Percentiles rank a stretch among this genome's conserved stretches.
Conservation (phyloP, 2,888 invertebrate genomes). For the Acanthosepion esculentum region DNA sequence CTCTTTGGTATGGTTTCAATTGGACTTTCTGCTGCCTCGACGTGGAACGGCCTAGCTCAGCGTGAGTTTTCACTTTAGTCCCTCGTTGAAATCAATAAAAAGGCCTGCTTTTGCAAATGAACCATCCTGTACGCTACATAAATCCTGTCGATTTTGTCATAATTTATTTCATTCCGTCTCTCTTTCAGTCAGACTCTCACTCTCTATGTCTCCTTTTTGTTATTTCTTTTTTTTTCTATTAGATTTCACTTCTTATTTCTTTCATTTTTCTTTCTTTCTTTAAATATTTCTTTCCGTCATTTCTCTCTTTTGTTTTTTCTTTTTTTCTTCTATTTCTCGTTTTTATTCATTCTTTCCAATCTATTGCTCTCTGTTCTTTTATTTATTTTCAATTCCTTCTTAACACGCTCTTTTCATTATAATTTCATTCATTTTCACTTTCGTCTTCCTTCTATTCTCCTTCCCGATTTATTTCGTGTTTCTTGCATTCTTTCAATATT, state of each 20-base stretch:
- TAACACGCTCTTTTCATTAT: neutral
- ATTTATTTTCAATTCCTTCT: neutral
- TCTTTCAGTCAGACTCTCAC: neutral
- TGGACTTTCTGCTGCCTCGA: neutral
- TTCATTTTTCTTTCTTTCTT: neutral
- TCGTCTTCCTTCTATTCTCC: neutral
- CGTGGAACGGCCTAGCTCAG: neutral
- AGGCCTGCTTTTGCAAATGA: neutral
- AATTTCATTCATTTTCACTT: too few species aligned
- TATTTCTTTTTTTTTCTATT: too few species aligned
- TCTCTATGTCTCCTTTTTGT: neutral
- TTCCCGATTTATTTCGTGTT: neutral
- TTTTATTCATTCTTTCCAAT: neutral
- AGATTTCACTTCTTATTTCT: neutral
- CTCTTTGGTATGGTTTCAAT: neutral
- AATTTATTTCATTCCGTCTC: neutral
- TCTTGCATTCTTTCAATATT: neutral
- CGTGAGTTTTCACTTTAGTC: neutral
- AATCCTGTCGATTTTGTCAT: slow-evolving; percentile 10
- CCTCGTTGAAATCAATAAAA: neutral
- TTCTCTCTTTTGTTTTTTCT: neutral
- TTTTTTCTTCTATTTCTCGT: neutral
- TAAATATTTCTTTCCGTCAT: neutral
- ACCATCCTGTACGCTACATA: neutral
- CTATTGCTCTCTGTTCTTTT: neutral